Conservation (phyloP, 1,140 invertebrate species). For the Sinonovacula constricta region DNA sequence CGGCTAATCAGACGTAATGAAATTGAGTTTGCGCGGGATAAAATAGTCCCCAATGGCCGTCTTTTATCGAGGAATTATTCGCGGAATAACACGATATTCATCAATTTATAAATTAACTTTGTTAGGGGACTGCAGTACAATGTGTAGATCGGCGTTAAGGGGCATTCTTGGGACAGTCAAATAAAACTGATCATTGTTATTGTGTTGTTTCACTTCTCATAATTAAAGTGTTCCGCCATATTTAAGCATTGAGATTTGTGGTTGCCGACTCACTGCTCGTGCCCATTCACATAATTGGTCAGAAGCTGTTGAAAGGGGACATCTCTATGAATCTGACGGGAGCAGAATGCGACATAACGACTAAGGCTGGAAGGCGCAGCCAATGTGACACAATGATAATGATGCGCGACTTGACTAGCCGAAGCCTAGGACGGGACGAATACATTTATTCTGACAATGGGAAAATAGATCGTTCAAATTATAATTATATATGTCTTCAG, state of each 20-base stretch:
- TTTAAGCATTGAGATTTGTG: background rate
- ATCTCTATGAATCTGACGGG: too few species aligned
- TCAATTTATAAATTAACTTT: conserved; percentile 53
- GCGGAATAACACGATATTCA: conserved; percentile 42
- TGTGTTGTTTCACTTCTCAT: conserved; percentile 19
- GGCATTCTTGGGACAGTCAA: background rate
- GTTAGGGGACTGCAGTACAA: conserved; percentile 41
- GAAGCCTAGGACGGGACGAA: too few species aligned
- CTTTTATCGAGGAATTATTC: conserved; percentile 48
- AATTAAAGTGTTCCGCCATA: conserved; percentile 13
- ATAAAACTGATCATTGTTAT: conserved; percentile 23
- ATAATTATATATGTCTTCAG: too few species aligned
- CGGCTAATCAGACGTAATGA: conserved; percentile 35
- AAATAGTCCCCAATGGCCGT: conserved; percentile 48
- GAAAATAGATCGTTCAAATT: too few species aligned
- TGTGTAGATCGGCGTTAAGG: background rate
- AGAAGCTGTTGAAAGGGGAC: too few species aligned
- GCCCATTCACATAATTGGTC: too few species aligned
- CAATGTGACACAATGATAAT: too few species aligned
- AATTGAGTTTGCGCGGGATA: conserved; percentile 35
- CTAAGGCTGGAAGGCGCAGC: too few species aligned
- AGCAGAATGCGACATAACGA: too few species aligned
- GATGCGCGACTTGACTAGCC: too few species aligned
- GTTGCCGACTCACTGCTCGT: too few species aligned
- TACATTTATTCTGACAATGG: too few species aligned